Conservation (phyloP, 1,140 invertebrate species). For the Bombus waltoni region DNA sequence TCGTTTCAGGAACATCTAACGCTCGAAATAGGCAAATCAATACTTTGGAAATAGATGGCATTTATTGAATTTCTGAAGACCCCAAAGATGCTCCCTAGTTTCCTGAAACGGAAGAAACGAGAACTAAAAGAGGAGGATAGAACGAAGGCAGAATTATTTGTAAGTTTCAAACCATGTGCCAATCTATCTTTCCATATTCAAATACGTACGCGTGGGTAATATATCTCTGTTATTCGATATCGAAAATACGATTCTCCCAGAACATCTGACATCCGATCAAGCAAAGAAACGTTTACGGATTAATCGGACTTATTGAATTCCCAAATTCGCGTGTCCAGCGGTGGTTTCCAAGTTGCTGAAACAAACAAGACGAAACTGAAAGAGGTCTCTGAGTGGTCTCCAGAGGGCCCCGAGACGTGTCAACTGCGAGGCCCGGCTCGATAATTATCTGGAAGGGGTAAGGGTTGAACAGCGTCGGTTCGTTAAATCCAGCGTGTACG, state of each 20-base stretch:
- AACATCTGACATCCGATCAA: not conserved
- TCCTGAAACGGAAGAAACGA: not conserved
- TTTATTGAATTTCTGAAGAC: no score
- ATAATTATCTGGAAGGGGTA: conserved; percentile 44
- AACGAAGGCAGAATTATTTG: no score
- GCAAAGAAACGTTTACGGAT: not conserved
- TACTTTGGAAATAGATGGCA: not conserved
- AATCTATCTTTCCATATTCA: no score
- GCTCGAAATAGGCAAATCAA: not conserved
- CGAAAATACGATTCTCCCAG: no score
- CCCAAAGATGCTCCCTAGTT: not conserved
- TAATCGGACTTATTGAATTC: not conserved
- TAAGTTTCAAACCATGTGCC: no score
- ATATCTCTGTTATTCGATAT: no score
- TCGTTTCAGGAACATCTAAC: not conserved
- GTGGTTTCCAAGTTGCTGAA: no score
- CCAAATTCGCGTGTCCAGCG: no score
- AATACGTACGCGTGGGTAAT: no score
- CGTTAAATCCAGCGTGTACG: conserved; percentile 42
- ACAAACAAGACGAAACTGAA: not conserved
- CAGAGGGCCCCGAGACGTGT: conserved; percentile 9
- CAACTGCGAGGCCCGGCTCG: conserved; percentile 9
- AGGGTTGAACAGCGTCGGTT: conserved; percentile 40
- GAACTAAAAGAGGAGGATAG: not conserved
- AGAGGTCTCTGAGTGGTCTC: not conserved